Percentiles rank a stretch among this genome's conserved stretches.
phyloP scores from a whole-genome alignment of 2,113 vertebrate genomes.

The Limnothrissa miodon region DNA sequence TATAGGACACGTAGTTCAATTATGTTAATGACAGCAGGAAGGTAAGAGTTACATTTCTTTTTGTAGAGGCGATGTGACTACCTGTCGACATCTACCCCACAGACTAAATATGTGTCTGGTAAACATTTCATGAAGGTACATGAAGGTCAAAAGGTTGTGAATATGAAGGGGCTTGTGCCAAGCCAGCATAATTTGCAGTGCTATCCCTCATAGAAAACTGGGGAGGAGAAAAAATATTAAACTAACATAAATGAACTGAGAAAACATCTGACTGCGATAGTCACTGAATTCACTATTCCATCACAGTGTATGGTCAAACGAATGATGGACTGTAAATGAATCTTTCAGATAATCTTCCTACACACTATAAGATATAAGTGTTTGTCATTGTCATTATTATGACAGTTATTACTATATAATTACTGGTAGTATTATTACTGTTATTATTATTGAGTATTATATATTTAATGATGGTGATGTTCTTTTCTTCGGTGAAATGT shows the following conservation, averaged over 20 bases:
- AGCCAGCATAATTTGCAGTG: neutral
- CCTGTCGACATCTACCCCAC: slow-evolving; percentile 11
- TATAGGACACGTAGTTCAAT: slow-evolving; percentile 30
- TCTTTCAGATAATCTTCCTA: slow-evolving; percentile 77
- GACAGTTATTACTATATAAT: slow-evolving; percentile 78
- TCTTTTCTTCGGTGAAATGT: slow-evolving; percentile 76
- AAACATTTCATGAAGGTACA: neutral
- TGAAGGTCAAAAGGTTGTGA: neutral
- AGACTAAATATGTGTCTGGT: neutral
- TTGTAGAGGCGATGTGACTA: slow-evolving; percentile 17
- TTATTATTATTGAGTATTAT: slow-evolving; percentile 79
- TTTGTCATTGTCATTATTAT: slow-evolving; percentile 78
- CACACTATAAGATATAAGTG: slow-evolving; percentile 72
- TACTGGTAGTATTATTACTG: slow-evolving; percentile 77
- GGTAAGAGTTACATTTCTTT: slow-evolving; percentile 17
- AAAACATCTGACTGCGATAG: neutral
- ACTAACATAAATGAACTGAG: neutral
- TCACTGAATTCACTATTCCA: neutral
- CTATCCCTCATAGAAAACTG: neutral
- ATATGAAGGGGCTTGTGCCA: neutral
- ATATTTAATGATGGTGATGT: slow-evolving; percentile 69
- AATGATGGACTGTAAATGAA: slow-evolving; percentile 53
- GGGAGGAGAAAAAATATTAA: neutral
- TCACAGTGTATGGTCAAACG: neutral
- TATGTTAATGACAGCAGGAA: slow-evolving; percentile 62